phyloP scores from a whole-genome alignment of 1,140 invertebrate species.

The Drosophila ambigua region DNA sequence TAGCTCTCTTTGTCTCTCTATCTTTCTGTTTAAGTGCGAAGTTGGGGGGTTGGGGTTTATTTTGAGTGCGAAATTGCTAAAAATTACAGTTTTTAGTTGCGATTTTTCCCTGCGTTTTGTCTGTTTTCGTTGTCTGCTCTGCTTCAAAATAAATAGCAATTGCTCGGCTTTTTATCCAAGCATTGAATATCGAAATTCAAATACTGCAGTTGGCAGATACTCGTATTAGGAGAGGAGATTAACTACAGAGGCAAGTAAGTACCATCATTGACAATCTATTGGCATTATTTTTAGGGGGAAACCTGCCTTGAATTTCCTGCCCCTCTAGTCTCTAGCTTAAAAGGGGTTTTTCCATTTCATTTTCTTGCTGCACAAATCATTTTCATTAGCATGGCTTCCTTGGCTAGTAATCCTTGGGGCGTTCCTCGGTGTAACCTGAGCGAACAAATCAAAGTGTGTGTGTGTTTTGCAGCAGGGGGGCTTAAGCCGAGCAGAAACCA shows the following conservation, averaged over 20 bases:
- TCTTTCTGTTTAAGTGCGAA: conserved; percentile 15
- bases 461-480: conserved; percentile 6
- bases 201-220: background rate
- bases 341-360: conserved; percentile 17
- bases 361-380: conserved; percentile 35
- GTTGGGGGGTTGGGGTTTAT: conserved; percentile 17
- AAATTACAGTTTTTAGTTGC: conserved; percentile 31
- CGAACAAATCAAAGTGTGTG: conserved; percentile 14
- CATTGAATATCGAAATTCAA: conserved; percentile 7
- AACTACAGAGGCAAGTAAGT: too few relatives aligned
- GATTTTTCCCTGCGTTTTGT: conserved; percentile 19
- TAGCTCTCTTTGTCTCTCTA: background rate
- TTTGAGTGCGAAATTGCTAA: conserved; percentile 38
- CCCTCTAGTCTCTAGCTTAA: background rate
- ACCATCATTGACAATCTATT: too few relatives aligned
- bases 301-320: background rate
- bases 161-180: background rate
- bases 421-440: too few relatives aligned
- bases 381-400: conserved; percentile 39
- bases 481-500: conserved; percentile 7
- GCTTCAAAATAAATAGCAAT: conserved; percentile 31
- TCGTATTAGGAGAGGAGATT: too few relatives aligned
- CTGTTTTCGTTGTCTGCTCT: background rate
- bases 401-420: conserved; percentile 24
- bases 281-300: too few relatives aligned